These are phyloP conservation scores for Ectropis crepuscularia DNA, from an alignment of 2,888 invertebrate species.

Conservation along the genomic window DNA sequence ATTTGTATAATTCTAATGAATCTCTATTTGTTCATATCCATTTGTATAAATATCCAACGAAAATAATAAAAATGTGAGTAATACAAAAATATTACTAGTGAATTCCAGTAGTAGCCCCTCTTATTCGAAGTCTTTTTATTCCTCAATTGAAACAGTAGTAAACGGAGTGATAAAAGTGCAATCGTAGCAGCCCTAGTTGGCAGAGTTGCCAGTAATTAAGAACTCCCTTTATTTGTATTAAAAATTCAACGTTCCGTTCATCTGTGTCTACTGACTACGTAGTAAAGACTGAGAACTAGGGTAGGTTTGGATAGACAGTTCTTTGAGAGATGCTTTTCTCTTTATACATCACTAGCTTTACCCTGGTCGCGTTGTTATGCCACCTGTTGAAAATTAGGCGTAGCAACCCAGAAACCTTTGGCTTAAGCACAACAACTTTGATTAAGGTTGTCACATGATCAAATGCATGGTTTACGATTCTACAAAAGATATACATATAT, in stretches of 20 bases:
- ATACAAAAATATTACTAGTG: background rate
- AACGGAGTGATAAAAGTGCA: conserved; percentile 21
- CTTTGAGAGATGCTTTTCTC: background rate
- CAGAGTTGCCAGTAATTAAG: conserved; percentile 29
- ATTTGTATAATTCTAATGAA: too few species aligned
- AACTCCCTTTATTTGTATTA: conserved; percentile 26
- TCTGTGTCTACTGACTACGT: background rate
- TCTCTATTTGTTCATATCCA: too few species aligned
- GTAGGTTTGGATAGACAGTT: background rate
- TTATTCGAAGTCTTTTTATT: conserved; percentile 20
- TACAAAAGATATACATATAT: too few species aligned
- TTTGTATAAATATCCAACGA: background rate
- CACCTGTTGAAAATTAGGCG: too few species aligned
- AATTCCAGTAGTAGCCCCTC: conserved; percentile 13
- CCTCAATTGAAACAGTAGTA: conserved; percentile 22
- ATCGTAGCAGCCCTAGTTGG: conserved; percentile 1
- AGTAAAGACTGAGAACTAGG: background rate
- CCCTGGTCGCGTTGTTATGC: too few species aligned
- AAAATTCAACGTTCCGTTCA: conserved; percentile 23
- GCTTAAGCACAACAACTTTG: too few species aligned
- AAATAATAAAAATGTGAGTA: background rate
- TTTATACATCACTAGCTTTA: too few species aligned
- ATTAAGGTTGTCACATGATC: too few species aligned
- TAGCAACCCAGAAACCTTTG: too few species aligned
- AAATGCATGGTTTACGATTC: too few species aligned